Conservation (phyloP, 2,113 vertebrate species). For the Tursiops truncatus region DNA sequence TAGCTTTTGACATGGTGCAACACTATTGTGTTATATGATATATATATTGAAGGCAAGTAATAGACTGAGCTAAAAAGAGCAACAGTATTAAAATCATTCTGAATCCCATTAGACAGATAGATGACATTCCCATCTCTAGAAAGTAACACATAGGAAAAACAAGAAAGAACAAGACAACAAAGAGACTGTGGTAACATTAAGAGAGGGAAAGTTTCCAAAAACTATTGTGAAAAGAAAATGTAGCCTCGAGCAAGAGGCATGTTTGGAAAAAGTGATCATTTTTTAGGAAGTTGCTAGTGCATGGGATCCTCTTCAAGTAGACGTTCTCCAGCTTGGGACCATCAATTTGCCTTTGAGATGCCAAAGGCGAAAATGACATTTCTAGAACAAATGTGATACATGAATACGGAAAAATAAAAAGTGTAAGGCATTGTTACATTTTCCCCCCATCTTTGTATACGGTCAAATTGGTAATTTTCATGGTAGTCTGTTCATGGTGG, state of each 20-base stretch:
- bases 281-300: neutral
- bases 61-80: neutral
- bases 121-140: neutral
- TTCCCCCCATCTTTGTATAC: neutral
- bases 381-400: neutral
- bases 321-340: neutral
- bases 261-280: neutral
- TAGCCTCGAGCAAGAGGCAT: neutral
- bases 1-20: neutral
- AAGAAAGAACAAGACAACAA: neutral
- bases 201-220: neutral
- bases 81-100: neutral
- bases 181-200: neutral
- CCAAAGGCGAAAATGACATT: neutral
- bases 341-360: neutral
- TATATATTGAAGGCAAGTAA: neutral
- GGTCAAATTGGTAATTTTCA: neutral
- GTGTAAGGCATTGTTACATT: neutral
- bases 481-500: neutral
- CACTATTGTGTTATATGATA: neutral
- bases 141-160: neutral
- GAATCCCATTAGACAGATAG: neutral
- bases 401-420: neutral
- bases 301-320: neutral
- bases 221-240: neutral